Conservation (phyloP, 2,888 invertebrate species). For the Trichogramma dendrolimi region DNA sequence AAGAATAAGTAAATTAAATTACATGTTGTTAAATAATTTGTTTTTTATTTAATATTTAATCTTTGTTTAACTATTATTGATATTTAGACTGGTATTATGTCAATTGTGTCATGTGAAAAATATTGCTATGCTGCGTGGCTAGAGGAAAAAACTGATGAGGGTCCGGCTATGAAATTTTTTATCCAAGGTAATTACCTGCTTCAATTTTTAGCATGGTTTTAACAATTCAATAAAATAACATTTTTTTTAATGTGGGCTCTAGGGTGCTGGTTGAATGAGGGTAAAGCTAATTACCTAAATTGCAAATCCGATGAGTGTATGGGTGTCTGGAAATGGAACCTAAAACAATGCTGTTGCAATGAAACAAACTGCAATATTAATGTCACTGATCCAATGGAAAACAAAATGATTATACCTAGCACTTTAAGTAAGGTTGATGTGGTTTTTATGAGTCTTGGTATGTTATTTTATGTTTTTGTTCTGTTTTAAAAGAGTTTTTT, state of each 20-base stretch:
- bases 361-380: constrained; percentile 75
- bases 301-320: too few relatives aligned
- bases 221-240: neutral
- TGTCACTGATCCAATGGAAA: constrained; percentile 49
- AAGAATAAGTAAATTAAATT: too few relatives aligned
- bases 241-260: too few relatives aligned
- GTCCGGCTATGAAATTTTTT: constrained; percentile 60
- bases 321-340: too few relatives aligned
- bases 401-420: constrained; percentile 36
- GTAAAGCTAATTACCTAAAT: too few relatives aligned
- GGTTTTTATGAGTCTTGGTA: constrained; percentile 25
- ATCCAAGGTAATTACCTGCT: constrained; percentile 62
- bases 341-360: constrained; percentile 68
- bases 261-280: too few relatives aligned
- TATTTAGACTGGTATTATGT: constrained; percentile 38
- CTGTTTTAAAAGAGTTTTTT: constrained; percentile 4
- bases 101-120: constrained; percentile 46
- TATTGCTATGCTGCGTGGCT: constrained; percentile 72
- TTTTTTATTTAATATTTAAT: constrained; percentile 2
- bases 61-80: constrained; percentile 10
- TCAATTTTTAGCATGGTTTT: neutral
- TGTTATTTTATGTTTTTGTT: too few relatives aligned
- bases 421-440: constrained; percentile 35
- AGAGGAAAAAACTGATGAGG: constrained; percentile 56
- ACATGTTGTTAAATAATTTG: neutral